Conservation (phyloP, 2,888 invertebrate genomes). For the Bombylius major region DNA sequence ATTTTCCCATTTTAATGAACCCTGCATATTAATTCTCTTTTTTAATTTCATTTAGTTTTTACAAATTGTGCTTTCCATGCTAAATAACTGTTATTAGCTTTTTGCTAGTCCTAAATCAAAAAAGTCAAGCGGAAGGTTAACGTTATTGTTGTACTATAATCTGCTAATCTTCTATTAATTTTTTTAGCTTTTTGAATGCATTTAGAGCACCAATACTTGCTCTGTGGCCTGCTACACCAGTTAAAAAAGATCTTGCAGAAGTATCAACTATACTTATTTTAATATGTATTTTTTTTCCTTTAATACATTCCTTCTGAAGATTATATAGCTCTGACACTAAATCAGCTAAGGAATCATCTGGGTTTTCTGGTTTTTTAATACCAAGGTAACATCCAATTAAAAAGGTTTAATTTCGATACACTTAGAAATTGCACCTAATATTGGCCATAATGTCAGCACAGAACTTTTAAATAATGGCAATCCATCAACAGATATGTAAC, state of each 20-base stretch:
- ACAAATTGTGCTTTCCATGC: neutral
- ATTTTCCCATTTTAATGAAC: neutral
- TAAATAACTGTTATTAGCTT: constrained; percentile 2
- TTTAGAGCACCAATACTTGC: constrained; percentile 5
- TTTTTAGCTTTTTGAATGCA: constrained; percentile 3
- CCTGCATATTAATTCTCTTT: neutral
- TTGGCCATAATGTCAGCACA: constrained; percentile 3
- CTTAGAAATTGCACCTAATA: constrained; percentile 1
- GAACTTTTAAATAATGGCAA: constrained; percentile 5
- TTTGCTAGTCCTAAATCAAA: constrained; percentile 10
- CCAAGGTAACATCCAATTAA: neutral
- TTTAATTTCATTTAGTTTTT: neutral
- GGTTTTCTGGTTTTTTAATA: neutral
- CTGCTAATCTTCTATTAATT: neutral
- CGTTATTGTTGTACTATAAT: constrained; percentile 2
- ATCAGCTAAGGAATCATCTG: neutral
- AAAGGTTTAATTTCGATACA: neutral
- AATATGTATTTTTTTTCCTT: neutral
- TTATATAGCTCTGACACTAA: constrained; percentile 1
- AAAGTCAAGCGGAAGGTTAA: constrained; percentile 8
- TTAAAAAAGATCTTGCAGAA: constrained; percentile 3
- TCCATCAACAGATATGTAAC: neutral
- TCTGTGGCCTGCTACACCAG: constrained; percentile 4
- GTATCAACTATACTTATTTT: constrained; percentile 2
- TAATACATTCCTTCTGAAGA: neutral